Base-by-base conservation (phyloP, 2,888 invertebrate species). In the Eristalis arbustorum region DNA sequence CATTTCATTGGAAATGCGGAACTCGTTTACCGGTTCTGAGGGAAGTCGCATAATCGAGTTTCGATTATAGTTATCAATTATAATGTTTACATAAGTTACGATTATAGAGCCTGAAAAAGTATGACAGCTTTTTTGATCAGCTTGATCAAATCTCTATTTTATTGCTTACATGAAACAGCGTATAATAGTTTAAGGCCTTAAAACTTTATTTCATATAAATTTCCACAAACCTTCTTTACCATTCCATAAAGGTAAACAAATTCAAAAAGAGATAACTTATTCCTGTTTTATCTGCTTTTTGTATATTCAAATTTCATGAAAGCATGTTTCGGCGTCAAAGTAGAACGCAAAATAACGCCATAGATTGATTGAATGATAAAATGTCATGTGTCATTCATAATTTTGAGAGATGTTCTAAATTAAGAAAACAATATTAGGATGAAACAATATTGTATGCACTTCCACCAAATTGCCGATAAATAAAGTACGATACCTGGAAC, bases 1-100 rank as follows among this genome's bases (percentile, higher is more conserved):
- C 34, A 62, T 77, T 82, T 67, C 79, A 61, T 62, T 49, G 66
- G 63, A 69, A 71, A 31, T 71, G 42, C 69, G 75, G 64, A 64
- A 69, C 57, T 81, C 40, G 34, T 59, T 75, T 61, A 23, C 10
- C 64, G 37, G 23, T 23, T 62, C 69, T 64, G 37, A 42, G 13
- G 40, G 42, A 62, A 63, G 34, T 59, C 25, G 25, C 13, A 25
- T 25, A 61, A 28, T 28, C 61, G 28, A 61, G 28, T 8, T 61
- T 25, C 28, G 61, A 28, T 28, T 25, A 18, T 13, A 28, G 61
- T 25, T 61, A 25, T 61, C 18, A n/a, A 49, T 49, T 49, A 49
- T 49, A 8, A 18, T 8, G n/a, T 6, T 49, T 49, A 49, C 49
- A 49, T 18, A 49, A 49, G 18, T 6, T 1, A 18, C n/a, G n/a